A percentile compares a stretch with the other conserved stretches of the same genome.
Conservation (phyloP, 2,888 invertebrate genomes). For the Cosmopolites sordidus region DNA sequence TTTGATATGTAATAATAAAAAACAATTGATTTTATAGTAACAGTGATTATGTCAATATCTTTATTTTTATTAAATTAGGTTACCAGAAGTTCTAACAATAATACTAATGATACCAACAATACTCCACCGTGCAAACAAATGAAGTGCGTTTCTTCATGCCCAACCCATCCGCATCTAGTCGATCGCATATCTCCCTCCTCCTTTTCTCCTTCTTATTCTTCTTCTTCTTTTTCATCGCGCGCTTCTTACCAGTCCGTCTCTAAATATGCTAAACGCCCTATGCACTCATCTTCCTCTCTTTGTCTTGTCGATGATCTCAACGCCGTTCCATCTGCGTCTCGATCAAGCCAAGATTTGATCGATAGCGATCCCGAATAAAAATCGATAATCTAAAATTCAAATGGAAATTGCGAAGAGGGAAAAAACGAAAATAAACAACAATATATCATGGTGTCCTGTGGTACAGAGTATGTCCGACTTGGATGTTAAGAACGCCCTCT, state of each 20-base stretch:
- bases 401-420: slow-evolving; percentile 22
- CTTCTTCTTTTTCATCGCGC: not conserved
- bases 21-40: too few species aligned
- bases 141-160: slow-evolving; percentile 7
- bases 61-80: too few species aligned
- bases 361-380: slow-evolving; percentile 27
- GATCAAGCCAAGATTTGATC: slow-evolving; percentile 21
- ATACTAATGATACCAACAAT: not conserved
- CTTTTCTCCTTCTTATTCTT: not conserved
- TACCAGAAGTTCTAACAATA: too few species aligned
- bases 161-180: slow-evolving; percentile 24
- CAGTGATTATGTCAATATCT: too few species aligned
- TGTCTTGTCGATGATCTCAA: not conserved
- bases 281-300: not conserved
- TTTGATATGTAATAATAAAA: too few species aligned
- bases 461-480: slow-evolving; percentile 17
- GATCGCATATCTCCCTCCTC: slow-evolving; percentile 1
- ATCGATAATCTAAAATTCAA: slow-evolving; percentile 30
- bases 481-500: slow-evolving; percentile 21
- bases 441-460: slow-evolving; percentile 27
- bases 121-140: not conserved
- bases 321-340: slow-evolving; percentile 10
- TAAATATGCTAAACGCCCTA: not conserved
- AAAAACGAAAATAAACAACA: slow-evolving; percentile 26
- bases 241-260: not conserved